phyloP scores from a whole-genome alignment of 2,888 invertebrate genomes.

The Hyppa rectilinea region DNA sequence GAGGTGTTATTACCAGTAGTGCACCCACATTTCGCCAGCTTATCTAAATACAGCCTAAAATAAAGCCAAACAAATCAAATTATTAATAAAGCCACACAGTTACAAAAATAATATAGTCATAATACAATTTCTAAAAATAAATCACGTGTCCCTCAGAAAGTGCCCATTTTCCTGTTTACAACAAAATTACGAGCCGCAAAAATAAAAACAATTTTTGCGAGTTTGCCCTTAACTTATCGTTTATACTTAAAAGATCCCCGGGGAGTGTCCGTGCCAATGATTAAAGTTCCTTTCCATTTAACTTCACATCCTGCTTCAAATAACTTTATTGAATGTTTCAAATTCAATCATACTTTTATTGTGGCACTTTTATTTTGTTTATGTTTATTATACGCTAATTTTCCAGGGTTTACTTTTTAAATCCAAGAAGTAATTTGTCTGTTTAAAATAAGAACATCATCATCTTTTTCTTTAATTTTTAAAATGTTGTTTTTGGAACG shows the following conservation, averaged over 20 bases:
- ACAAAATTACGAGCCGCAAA: slow-evolving; percentile 25
- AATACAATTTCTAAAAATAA: not conserved
- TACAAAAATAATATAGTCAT: not conserved
- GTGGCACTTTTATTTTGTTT: slow-evolving; percentile 18
- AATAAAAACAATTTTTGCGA: slow-evolving; percentile 29
- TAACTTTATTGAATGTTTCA: slow-evolving; percentile 62
- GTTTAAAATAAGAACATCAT: too few species aligned
- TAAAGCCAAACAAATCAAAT: not conserved
- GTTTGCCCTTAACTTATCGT: slow-evolving; percentile 68
- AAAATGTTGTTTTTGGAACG: too few species aligned
- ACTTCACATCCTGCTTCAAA: slow-evolving; percentile 59
- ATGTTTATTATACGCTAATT: not conserved
- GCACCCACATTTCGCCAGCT: too few species aligned
- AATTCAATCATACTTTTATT: slow-evolving; percentile 58
- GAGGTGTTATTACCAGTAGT: too few species aligned
- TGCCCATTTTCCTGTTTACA: slow-evolving; percentile 33
- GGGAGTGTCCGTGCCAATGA: slow-evolving; percentile 64
- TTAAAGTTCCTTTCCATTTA: slow-evolving; percentile 67
- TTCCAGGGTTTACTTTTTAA: not conserved
- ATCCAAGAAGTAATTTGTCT: too few species aligned
- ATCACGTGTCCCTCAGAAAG: not conserved
- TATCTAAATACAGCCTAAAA: too few species aligned
- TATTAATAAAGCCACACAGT: not conserved
- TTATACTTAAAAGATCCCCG: slow-evolving; percentile 63
- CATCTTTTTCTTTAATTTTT: too few species aligned